phyloP scores from a whole-genome alignment of 2,888 invertebrate species.

The Drosophila peninsularis region DNA sequence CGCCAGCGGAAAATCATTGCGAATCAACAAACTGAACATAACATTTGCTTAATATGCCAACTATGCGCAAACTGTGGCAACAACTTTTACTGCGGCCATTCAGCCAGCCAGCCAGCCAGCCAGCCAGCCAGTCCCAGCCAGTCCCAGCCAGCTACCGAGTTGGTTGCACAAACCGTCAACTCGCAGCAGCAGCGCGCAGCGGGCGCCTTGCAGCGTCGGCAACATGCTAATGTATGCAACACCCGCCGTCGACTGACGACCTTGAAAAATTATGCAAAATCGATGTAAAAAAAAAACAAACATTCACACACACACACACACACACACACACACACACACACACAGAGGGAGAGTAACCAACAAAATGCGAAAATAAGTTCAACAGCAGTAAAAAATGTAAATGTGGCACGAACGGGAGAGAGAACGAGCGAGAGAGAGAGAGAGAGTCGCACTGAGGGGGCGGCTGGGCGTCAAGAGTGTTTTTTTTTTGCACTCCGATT shows the following conservation, averaged over 20 bases:
- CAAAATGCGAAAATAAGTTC: slow-evolving; percentile 78
- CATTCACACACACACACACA: slow-evolving; percentile 46
- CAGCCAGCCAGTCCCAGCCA: slow-evolving; percentile 9
- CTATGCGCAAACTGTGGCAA: slow-evolving; percentile 73
- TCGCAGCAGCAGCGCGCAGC: slow-evolving; percentile 26
- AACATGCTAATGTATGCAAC: slow-evolving; percentile 81
- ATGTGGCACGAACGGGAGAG: slow-evolving; percentile 72
- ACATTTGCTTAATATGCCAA: slow-evolving; percentile 67
- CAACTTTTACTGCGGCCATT: slow-evolving; percentile 60
- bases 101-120: slow-evolving; percentile 15
- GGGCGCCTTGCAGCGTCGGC: slow-evolving; percentile 72
- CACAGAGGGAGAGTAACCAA: slow-evolving; percentile 55
- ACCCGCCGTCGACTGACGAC: slow-evolving; percentile 78
- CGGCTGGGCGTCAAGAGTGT: slow-evolving; percentile 37
- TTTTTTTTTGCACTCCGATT: slow-evolving; percentile 64
- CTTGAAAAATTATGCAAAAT: slow-evolving; percentile 84
- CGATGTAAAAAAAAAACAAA: slow-evolving; percentile 73
- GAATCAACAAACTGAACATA: slow-evolving; percentile 56
- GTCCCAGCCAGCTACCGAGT: slow-evolving; percentile 27
- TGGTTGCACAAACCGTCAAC: slow-evolving; percentile 30
- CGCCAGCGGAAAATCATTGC: slow-evolving; percentile 50
- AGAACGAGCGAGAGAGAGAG: slow-evolving; percentile 31
- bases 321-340: slow-evolving; percentile 45
- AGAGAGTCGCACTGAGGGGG: background rate
- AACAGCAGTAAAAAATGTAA: slow-evolving; percentile 75